Base-by-base conservation (phyloP, 2,888 invertebrate genomes). In the Linnaemya tessellans region DNA sequence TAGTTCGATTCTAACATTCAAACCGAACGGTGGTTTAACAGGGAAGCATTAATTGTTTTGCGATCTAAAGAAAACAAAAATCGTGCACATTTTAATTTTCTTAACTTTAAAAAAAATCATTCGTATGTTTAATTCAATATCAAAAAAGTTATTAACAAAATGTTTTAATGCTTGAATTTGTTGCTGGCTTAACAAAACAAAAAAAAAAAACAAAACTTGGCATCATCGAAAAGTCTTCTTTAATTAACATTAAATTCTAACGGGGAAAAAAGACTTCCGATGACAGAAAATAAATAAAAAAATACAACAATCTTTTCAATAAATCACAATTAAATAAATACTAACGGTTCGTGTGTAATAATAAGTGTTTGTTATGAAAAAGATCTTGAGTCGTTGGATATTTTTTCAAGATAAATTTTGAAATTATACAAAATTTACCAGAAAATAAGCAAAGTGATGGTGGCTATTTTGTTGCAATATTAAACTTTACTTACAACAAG, bases 1-100 rank as follows among this genome's bases (percentile, higher is more conserved):
- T 90, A 92, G 92, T 92, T 89, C 90, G 91, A 92, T 91, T 91
- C 91, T 90, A 91, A 92, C 92, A 90, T 91, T 91, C 91, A 91
- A 91, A 91, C 91, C 91, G 91, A 91, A 91, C 90, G 92, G 92
- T 92, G 92, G 92, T 92, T 91, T 89, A n/a, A 90, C 87, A 84
- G 62, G 35, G 51, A 74, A 75, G 20, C 38, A 46, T 22, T 51
- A 80, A 25, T 58, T 35, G 49, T 51, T 49, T 62, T 30, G 30
- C 41, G 60, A 64, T 58, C n/a, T n/a, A 43, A 25, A 80, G 20
- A 68, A 22, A 18, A 65, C 15, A 49, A 80, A n/a, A 58, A 65
- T 79, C 79, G 79, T 67, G 58, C 73, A 80, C 65, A 58, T 71
- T 71, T 80, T 73, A 58, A 64, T 65, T 80, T 64, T 35, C n/a